Evolutionary conservation across 2,113 vertebrate genomes (phyloP), one percentile per base, ranked within the genome.

Genomic region (Thomomys bottae): DNA sequence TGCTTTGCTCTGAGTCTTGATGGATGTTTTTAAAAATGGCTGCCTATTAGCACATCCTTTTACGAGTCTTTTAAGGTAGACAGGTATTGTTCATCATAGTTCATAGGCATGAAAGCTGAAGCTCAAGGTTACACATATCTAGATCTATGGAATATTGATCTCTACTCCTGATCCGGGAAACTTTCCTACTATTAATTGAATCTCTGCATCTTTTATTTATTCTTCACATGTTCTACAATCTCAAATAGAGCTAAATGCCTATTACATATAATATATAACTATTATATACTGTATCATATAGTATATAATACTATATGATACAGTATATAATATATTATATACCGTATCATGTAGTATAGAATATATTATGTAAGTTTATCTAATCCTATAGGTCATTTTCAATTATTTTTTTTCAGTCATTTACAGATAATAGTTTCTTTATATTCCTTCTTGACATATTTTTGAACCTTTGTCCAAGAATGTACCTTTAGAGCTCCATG

Each of bases 331-430:
- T 18, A 17, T 54, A 54, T 54, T 54, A 54, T 40, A 8, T 77
- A 21, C n/a, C n/a, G n/a, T n/a, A 49, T 45, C 45, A 18, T 54
- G 14, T 54, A 54, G 17, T 54, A 15, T 54, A 17, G 14, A 17
- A 54, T 18, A 17, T 54, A 54, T 54, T 54, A 54, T 40, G 6
- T 77, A 21, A 8, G 38, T 71, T 17, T 64, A 6, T 40, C 4
- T 40, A 36, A 20, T 83, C 32, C 28, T n/a, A 14, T 66, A 71
- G 4, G 12, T 67, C 61, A 80, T 80, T 49, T 24, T 81, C 63
- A 80, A n/a, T 67, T 38, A 84, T 87, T 76, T 6, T 78, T 87
- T 23, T 96, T 83, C 88, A 45, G 83, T 68, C 61, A 49, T 82
- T 32, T 5, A 4, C 86, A 38, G 12, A 38, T 8, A 9, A 24